Evolutionary conservation across 2,888 invertebrate genomes (phyloP).

Genomic region (Seira ritae): DNA sequence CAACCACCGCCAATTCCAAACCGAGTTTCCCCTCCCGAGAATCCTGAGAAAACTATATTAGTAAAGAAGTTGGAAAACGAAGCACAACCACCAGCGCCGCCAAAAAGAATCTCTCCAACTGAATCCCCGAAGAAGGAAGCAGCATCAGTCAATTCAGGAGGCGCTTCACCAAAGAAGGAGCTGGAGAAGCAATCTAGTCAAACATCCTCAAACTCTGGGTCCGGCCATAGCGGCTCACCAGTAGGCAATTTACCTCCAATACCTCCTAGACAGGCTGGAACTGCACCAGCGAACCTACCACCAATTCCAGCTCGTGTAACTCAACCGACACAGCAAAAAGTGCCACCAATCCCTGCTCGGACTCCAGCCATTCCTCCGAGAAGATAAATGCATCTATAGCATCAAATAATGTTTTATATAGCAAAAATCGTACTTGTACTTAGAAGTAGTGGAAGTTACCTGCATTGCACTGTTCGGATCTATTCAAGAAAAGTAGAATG

Average conservation of each 20-base stretch:
- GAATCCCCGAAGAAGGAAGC: constrained; percentile 65
- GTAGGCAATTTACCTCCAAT: constrained; percentile 68
- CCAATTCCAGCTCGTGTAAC: constrained; percentile 67
- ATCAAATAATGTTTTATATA: too few relatives aligned
- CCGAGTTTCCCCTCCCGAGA: constrained; percentile 57
- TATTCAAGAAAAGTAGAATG: too few relatives aligned
- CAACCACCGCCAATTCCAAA: constrained; percentile 58
- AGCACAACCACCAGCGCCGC: constrained; percentile 56
- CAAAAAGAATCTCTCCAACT: constrained; percentile 62
- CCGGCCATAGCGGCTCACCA: constrained; percentile 56
- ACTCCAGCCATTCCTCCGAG: constrained; percentile 73
- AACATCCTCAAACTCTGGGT: constrained; percentile 55
- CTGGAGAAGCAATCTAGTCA: constrained; percentile 62
- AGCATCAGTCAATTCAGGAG: not conserved
- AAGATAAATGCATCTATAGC: constrained; percentile 45
- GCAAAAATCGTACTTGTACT: too few relatives aligned
- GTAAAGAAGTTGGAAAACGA: constrained; percentile 10
- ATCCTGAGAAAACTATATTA: constrained; percentile 23
- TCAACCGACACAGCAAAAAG: constrained; percentile 77
- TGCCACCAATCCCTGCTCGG: constrained; percentile 77
- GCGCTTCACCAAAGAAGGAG: constrained; percentile 34
- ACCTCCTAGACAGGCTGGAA: constrained; percentile 65
- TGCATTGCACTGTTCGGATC: too few relatives aligned
- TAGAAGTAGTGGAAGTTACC: too few relatives aligned
- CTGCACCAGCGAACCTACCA: constrained; percentile 74